Conservation (phyloP, 2,888 invertebrate species). For the Tillus elongatus region DNA sequence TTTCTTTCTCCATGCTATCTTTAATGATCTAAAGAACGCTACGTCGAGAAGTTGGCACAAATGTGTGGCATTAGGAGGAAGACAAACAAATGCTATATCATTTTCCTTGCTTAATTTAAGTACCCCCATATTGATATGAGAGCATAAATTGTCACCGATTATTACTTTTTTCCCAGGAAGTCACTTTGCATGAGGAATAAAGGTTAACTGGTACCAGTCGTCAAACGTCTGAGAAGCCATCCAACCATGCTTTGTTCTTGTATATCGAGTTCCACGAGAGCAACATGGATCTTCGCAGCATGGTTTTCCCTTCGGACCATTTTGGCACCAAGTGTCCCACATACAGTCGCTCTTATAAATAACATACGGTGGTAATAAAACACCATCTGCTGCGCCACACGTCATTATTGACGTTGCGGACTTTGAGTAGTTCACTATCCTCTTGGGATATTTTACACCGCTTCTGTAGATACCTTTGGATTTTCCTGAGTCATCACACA, state of each 20-base stretch:
- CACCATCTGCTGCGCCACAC: constrained; percentile 28
- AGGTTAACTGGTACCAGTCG: constrained; percentile 21
- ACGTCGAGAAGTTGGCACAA: too few relatives aligned
- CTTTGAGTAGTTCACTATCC: constrained; percentile 29
- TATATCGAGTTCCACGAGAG: constrained; percentile 29
- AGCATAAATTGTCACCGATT: constrained; percentile 23
- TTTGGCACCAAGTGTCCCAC: constrained; percentile 31
- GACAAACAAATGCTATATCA: constrained; percentile 33
- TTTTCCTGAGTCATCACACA: constrained; percentile 29
- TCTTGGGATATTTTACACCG: constrained; percentile 29
- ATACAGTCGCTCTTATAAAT: constrained; percentile 30
- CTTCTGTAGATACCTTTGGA: constrained; percentile 23
- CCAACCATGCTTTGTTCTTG: constrained; percentile 30
- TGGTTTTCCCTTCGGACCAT: too few relatives aligned
- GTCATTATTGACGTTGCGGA: constrained; percentile 29
- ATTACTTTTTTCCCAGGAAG: constrained; percentile 21
- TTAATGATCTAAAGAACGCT: too few relatives aligned
- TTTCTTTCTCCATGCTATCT: too few relatives aligned
- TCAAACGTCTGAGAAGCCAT: constrained; percentile 24
- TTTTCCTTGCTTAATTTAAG: constrained; percentile 27
- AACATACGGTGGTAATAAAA: constrained; percentile 29
- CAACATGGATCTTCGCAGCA: too few relatives aligned
- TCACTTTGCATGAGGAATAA: constrained; percentile 27
- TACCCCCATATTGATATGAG: constrained; percentile 24
- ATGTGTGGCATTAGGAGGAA: too few relatives aligned